A percentile compares a stretch with the other conserved stretches of the same genome.
Evolutionary conservation across 2,888 invertebrate genomes (phyloP).

Genomic region (Smittia aterrima): DNA sequence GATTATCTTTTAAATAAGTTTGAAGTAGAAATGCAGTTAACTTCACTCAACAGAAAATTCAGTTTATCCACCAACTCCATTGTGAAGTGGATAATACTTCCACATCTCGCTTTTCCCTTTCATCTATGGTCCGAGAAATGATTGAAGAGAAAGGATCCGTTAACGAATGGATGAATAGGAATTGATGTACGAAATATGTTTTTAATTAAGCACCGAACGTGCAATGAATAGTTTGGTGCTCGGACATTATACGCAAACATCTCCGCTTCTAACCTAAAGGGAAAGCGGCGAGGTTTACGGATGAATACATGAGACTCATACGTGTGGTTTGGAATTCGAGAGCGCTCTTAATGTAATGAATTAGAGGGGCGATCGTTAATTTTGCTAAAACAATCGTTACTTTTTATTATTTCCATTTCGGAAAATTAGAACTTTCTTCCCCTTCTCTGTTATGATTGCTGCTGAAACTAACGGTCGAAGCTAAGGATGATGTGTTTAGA

Average conservation of each 20-base stretch:
- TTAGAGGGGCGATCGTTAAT: slow-evolving; percentile 34
- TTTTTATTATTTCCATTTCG: not conserved
- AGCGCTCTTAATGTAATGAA: slow-evolving; percentile 30
- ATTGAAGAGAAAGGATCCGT: not conserved
- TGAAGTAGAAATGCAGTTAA: too few relatives aligned
- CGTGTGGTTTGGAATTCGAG: not conserved
- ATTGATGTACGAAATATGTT: slow-evolving; percentile 34
- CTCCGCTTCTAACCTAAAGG: not conserved
- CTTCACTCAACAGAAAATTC: too few relatives aligned
- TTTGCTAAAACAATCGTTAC: slow-evolving; percentile 17
- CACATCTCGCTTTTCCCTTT: too few relatives aligned
- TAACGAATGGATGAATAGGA: slow-evolving; percentile 4
- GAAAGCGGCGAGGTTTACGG: not conserved
- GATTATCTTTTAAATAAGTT: too few relatives aligned
- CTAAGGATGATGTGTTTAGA: too few relatives aligned
- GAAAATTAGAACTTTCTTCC: not conserved
- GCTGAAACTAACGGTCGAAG: too few relatives aligned
- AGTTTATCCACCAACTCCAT: too few relatives aligned
- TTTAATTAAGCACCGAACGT: slow-evolving; percentile 33
- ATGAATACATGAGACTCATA: not conserved
- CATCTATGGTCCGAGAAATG: not conserved
- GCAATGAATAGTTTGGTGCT: slow-evolving; percentile 7
- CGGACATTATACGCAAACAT: slow-evolving; percentile 17
- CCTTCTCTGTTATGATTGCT: not conserved
- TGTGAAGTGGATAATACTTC: too few relatives aligned